Conservation (phyloP, 2,113 vertebrate genomes). For the Chaenogobius annularis region DNA sequence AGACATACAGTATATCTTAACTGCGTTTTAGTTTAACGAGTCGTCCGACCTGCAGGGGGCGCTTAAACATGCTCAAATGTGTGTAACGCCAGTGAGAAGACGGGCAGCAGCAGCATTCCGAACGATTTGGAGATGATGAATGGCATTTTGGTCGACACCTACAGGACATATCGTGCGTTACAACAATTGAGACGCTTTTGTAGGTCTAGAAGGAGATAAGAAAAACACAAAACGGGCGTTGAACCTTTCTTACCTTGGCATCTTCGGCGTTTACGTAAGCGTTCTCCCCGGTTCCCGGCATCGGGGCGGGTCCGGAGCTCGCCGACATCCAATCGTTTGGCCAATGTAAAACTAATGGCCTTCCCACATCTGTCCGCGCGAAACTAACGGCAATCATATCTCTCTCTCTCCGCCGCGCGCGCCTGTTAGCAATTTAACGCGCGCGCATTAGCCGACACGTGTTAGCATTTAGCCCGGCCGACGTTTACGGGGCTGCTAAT, state of each 20-base stretch:
- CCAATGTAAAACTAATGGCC: conserved; percentile 3
- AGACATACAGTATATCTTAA: too few species aligned
- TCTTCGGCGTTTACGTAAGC: not conserved
- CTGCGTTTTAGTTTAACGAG: too few species aligned
- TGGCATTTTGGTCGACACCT: too few species aligned
- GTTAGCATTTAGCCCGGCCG: conserved; percentile 4
- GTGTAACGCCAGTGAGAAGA: too few species aligned
- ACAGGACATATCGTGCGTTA: too few species aligned
- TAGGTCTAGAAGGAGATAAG: too few species aligned
- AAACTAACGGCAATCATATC: conserved; percentile 4
- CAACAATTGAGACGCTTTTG: too few species aligned
- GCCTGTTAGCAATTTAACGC: conserved; percentile 5
- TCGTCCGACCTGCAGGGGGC: too few species aligned
- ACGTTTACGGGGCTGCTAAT: conserved; percentile 1
- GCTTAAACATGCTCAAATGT: too few species aligned
- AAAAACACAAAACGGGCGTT: too few species aligned
- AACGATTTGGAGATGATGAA: too few species aligned
- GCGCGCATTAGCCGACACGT: not conserved
- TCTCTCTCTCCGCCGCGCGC: not conserved
- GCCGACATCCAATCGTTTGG: conserved; percentile 2
- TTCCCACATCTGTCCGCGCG: not conserved
- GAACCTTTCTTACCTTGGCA: not conserved
- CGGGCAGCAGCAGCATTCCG: too few species aligned
- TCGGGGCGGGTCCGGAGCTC: not conserved
- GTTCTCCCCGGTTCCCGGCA: not conserved